Evolutionary conservation across 2,888 invertebrate species (phyloP), one percentile per base, ranked within the genome.

Genomic region (Yponomeuta sedellus): DNA sequence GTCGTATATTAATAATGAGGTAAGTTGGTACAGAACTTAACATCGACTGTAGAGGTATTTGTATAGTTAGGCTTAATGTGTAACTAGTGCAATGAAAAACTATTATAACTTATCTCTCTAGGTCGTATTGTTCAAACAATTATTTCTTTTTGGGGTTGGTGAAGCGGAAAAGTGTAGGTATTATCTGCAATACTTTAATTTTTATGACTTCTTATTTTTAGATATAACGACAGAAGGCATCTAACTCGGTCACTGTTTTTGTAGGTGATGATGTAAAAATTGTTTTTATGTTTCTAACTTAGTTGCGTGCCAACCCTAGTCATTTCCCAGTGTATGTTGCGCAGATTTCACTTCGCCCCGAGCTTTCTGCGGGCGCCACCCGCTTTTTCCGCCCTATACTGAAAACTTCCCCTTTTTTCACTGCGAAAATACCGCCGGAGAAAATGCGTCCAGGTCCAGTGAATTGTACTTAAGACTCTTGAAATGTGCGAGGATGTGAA

Each of bases 331-430:
- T 72, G 76, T 77, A 8, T 76, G 80, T 74, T 87, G 86, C 89
- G 89, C 85, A 79, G 74, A 64, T 61, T 84, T 86, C 90, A 86
- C 80, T 88, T 81, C 80, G 77, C 74, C 72, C 71, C 76, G 74
- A 78, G 79, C 86, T 77, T 68, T 80, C 77, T 80, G 65, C 64
- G 61, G 44, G 44, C 70, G 67, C 69, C 70, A 69, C 67, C 67
- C 68, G 67, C 71, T 66, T 70, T 74, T 71, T 69, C 65, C 67
- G 66, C 69, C 65, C 67, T 59, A 52, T 52, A 52, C 44, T 52
- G 16, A 52, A 52, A 16, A 52, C 12, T 12, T 12, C 10, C 44
- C 16, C 44, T 52, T 5, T 16, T 52, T 52, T 52, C 12, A 52
- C 10, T 8, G 5, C 8, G 16, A 52, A 1, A 12, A 12, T 16